phyloP scores from a whole-genome alignment of 2,797 vertebrate genomes.

The Geotrypetes seraphini region DNA sequence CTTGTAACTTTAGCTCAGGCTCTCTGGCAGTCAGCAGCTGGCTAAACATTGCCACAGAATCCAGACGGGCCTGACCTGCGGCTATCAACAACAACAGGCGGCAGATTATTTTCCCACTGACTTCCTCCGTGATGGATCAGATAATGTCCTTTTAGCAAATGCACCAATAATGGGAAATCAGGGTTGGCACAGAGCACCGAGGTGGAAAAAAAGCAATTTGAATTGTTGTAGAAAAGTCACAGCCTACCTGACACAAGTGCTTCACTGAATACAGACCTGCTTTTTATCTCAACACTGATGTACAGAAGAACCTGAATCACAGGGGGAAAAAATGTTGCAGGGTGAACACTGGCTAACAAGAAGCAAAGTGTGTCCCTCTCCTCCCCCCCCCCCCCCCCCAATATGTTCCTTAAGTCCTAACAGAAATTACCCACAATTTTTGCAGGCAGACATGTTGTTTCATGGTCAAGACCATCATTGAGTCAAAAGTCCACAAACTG shows the following conservation, averaged over 20 bases:
- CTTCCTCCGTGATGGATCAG: conserved; percentile 50
- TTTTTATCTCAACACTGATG: conserved; percentile 5
- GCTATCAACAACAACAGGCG: conserved; percentile 12
- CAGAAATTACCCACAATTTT: too few relatives aligned
- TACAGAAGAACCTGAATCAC: too few relatives aligned
- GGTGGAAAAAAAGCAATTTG: conserved; percentile 61
- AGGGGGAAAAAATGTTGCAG: too few relatives aligned
- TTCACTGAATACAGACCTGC: conserved; percentile 13
- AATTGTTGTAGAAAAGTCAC: conserved; percentile 49
- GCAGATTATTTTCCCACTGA: conserved; percentile 22
- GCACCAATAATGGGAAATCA: conserved; percentile 53
- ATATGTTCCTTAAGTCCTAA: too few relatives aligned
- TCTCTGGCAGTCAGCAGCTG: too few relatives aligned
- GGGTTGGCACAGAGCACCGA: conserved; percentile 55
- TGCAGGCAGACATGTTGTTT: too few relatives aligned
- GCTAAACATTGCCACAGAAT: not conserved
- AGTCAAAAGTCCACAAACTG: too few relatives aligned
- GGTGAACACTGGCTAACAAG: too few relatives aligned
- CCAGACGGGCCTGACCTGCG: conserved; percentile 1
- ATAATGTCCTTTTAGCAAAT: conserved; percentile 52
- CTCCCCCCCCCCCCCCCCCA: too few relatives aligned
- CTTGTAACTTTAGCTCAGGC: too few relatives aligned
- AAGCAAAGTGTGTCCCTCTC: too few relatives aligned
- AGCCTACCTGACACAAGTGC: conserved; percentile 23
- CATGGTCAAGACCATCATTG: too few relatives aligned